Base-by-base conservation (phyloP, 2,888 invertebrate genomes). In the Amblyjoppa fuscipennis region DNA sequence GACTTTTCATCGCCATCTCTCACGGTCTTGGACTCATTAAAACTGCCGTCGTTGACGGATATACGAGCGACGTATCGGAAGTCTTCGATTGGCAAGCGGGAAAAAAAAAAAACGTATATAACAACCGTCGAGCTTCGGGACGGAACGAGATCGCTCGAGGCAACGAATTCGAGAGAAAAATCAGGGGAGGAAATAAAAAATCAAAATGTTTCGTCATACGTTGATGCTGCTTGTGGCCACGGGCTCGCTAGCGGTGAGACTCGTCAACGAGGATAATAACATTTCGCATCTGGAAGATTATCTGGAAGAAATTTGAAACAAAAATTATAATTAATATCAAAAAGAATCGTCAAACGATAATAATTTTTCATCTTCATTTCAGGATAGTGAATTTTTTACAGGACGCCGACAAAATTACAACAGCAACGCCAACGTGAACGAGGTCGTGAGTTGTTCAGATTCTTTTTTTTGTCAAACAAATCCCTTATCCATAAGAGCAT, bases 11-110 rank as follows among this genome's bases (percentile, higher is more conserved):
- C 70, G 34, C 49, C 76, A 20, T 73, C 41, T 59, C 69, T 64
- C 61, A 16, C n/a, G 28, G 28, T 28, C 45, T 64, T 16, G 73
- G 9, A 61, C 74, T 31, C n/a, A 51, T 75, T 66, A 66, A 76
- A 76, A 45, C 41, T 66, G 13, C 25, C 20, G 38, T 20, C 71
- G 53, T 84, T 80, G 84, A 84, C 71, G 84, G 28, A 84, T 84
- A 80, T 84, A 84, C 80, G 84, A 84, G 75, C 64, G 34, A 45
- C 11, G 71, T 71, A 28, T 76, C 84, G 66, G 70, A 80, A 84
- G 75, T 80, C 64, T 80, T 59, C 38, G 71, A 51, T 16, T 38
- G 83, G 53, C 80, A 56, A 51, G 51, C n/a, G 13, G 51, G 25
- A 70, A 71, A n/a, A 16, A 71, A n/a, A 16, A 70, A 70, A 83